Percentiles rank a stretch among this genome's conserved stretches.
Evolutionary conservation across 1,140 invertebrate species (phyloP).

Genomic region (Yoshiicerus persimilis): DNA sequence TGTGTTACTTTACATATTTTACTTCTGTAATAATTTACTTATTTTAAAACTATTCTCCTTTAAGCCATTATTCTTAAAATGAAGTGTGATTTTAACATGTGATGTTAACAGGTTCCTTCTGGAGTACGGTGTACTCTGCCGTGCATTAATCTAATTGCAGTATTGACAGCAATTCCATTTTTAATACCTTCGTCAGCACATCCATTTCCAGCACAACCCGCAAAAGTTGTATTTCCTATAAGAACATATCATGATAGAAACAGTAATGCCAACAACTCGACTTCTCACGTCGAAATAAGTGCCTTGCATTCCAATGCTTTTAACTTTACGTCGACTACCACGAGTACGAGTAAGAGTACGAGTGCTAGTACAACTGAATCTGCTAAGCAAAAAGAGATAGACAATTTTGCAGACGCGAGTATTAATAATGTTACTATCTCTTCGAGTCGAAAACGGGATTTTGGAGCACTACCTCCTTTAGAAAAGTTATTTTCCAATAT

Average conservation of each 20-base stretch:
- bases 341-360: too few relatives aligned
- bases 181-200: not conserved
- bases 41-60: too few relatives aligned
- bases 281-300: not conserved
- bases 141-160: not conserved
- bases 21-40: too few relatives aligned
- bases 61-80: too few relatives aligned
- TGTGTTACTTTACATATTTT: too few relatives aligned
- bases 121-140: not conserved
- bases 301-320: not conserved
- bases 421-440: not conserved
- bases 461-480: conserved; percentile 2
- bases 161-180: not conserved
- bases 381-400: not conserved
- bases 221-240: not conserved
- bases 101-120: not conserved
- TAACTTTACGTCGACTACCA: not conserved
- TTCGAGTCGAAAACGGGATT: not conserved
- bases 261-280: not conserved
- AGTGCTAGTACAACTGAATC: not conserved
- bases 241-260: not conserved
- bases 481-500: conserved; percentile 16
- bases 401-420: not conserved
- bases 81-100: not conserved
- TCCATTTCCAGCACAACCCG: not conserved